Evolutionary conservation across 2,888 invertebrate species (phyloP), one percentile per base, ranked within the genome.

Genomic region (Odontocolon sp.): DNA sequence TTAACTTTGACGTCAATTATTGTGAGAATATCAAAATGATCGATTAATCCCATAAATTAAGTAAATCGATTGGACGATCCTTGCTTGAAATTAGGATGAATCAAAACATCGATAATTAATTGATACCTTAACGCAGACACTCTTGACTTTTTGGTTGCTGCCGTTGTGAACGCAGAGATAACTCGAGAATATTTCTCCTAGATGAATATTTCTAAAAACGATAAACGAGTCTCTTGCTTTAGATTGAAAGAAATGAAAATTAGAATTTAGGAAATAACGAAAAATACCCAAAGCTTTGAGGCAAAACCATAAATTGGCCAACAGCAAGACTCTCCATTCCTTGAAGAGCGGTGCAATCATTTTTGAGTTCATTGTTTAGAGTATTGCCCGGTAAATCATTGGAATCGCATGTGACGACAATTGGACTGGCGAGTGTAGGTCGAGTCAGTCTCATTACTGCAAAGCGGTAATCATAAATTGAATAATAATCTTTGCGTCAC

Each of bases 141-240:
- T 95, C 84, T 94, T 94, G 21, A 97, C 97, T 9, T 94, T 91
- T 89, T 96, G 95, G 78, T 94, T 94, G 52, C 98, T 97, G 90
- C 98, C 98, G 92, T 99, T 99, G 88, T 98, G 98, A 66, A 99
- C 97, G 91, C 98, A 98, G 74, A 99, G 95, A 89, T 98, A 99
- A 89, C 99, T 98, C 1, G 99, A 97, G 91, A 99, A 99, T 9
- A 98, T 99, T 92, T 99, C 99, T 14, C 98, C 99, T 50, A 99
- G 92, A 90, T 99, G 99, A 84, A 99, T 98, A 89, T 98, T 99
- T 3, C 95, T 94, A 88, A 59, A 92, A 42, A n/a, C 9, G 18
- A 47, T 45, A 14, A 6, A 50, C 2, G 6, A 8, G 2, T 28
- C 26, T 42, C 14, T n/a, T 33, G 1, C 5, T 9, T 14, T 26